Evolutionary conservation across 2,888 invertebrate genomes (phyloP), one percentile per base, ranked within the genome.

Genomic region (Cybosia mesomella): DNA sequence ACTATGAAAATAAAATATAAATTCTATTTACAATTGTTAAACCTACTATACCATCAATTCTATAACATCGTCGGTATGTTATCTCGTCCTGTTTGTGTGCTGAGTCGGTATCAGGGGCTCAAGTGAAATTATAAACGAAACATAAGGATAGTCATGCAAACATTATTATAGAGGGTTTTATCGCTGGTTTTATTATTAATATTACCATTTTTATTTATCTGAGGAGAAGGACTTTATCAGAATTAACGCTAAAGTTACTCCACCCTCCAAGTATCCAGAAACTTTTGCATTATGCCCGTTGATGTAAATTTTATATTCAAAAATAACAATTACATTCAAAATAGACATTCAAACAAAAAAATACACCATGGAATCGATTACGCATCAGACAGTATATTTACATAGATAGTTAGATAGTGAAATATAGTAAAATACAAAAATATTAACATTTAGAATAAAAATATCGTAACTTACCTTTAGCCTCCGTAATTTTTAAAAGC

Each of bases 211-310:
- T 57, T 59, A 67, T 76, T 82, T 84, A 76, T 73, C 69, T 68
- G 9, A 75, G 67, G 55, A 80, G 74, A 83, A 82, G 77, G 82
- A 78, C 73, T 84, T 77, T 73, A 73, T 71, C 34, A 61, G 67
- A 68, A 67, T 72, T 71, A 73, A 75, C 70, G 77, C 77, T 70
- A 69, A 68, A 68, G 36, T 72, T 77, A 83, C 80, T 87, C 89
- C 93, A 91, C 92, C 93, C 95, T 95, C 95, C 95, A 95, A 94
- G 95, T 95, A 94, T 93, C 92, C 83, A 85, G 82, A 82, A 73
- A 80, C 77, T 80, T 79, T 70, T 73, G 68, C 67, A 72, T 64
- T 58, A 66, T 49, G 1, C 69, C 71, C 68, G 70, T 76, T 66
- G 69, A 64, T 70, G 65, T 72, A 67, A 67, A 68, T 66, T 62